Evolutionary conservation across 1,140 invertebrate genomes (phyloP), one percentile per base, ranked within the genome.

Genomic region (Homalodisca vitripennis): DNA sequence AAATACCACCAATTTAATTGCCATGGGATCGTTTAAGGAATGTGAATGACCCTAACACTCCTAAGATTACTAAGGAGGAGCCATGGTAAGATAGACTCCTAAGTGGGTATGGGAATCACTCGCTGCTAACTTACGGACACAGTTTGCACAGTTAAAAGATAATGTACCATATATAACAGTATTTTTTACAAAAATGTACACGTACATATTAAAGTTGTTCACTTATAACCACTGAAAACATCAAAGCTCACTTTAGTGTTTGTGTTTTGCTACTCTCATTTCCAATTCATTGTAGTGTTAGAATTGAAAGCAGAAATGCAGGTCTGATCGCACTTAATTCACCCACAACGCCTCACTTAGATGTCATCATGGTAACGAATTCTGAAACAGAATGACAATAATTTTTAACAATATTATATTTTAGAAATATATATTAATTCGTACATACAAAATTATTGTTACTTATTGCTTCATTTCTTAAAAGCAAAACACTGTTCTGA

Each of bases 361-460:
- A 96, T 88, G 94, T 97, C 94, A 97, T 97, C 94, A 97, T 97
- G 86, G 94, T 97, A 85, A 97, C 94, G 86, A 97, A 97, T 89
- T 97, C 94, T 95, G 89, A 63, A 93, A 89, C 78, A 82, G 84
- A 80, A 84, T 78, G 79, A 79, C 74, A 70, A 75, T 62, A 63
- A 55, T n/a, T n/a, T n/a, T n/a, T n/a, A n/a, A n/a, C n/a, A n/a
- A n/a, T n/a, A n/a, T n/a, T n/a, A n/a, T n/a, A n/a, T n/a, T n/a
- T n/a, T n/a, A n/a, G n/a, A n/a, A n/a, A n/a, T n/a, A n/a, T n/a
- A n/a, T n/a, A n/a, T n/a, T n/a, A n/a, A n/a, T n/a, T n/a, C n/a
- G n/a, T n/a, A n/a, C n/a, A n/a, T n/a, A n/a, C n/a, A n/a, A n/a
- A n/a, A n/a, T n/a, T n/a, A n/a, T n/a, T n/a, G n/a, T n/a, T n/a